Percentiles rank a stretch among this genome's conserved stretches.
Evolutionary conservation across 2,113 vertebrate species (phyloP).

Genomic region (Stomatorhinus ivindoensis): DNA sequence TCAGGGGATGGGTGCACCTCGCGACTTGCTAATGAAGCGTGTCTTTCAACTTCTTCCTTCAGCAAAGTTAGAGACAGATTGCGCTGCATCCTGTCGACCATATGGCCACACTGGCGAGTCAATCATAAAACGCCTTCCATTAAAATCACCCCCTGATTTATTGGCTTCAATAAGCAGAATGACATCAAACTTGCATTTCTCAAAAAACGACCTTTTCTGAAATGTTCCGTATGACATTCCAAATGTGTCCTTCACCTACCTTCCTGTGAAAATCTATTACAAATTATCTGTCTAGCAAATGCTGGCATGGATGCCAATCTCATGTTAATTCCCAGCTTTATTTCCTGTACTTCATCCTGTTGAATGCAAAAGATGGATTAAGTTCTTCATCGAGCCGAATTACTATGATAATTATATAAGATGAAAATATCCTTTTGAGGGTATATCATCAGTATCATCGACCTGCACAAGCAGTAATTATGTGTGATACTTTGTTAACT

Average conservation of each 20-base stretch:
- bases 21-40: slow-evolving; percentile 45
- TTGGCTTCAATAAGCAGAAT: background rate
- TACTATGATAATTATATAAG: background rate
- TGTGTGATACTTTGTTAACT: background rate
- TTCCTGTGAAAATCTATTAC: background rate
- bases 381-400: background rate
- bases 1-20: slow-evolving; percentile 31
- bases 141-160: background rate
- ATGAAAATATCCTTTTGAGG: background rate
- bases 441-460: background rate
- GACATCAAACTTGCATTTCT: background rate
- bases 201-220: background rate
- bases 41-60: slow-evolving; percentile 39
- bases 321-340: background rate
- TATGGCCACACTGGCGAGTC: slow-evolving; percentile 23
- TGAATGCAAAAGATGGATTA: background rate
- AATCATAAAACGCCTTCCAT: background rate
- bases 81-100: slow-evolving; percentile 42
- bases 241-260: background rate
- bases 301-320: background rate
- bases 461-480: background rate
- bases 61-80: slow-evolving; percentile 45
- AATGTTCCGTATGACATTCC: background rate
- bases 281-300: background rate
- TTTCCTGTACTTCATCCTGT: background rate